A percentile compares a stretch with the other conserved stretches of the same genome.
Evolutionary conservation across 1,140 invertebrate species (phyloP).

Genomic region (Danaus plexippus): DNA sequence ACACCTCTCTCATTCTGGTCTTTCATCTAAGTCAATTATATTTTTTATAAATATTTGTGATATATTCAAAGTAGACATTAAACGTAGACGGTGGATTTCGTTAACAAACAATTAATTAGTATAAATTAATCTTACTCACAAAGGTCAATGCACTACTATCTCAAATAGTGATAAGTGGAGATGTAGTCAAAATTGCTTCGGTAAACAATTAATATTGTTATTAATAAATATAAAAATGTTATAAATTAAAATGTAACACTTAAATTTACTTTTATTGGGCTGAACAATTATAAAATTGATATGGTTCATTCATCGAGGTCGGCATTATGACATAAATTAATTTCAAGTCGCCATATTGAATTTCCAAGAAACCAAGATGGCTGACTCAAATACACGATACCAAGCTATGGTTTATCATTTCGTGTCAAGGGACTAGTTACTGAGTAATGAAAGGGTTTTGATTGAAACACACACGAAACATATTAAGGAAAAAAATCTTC

Average conservation of each 20-base stretch:
- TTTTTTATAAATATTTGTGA: no score
- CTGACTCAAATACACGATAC: neutral
- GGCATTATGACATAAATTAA: no score
- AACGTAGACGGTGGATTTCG: no score
- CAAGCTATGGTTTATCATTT: neutral
- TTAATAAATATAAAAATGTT: neutral
- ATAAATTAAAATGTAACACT: neutral
- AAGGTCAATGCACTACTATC: no score
- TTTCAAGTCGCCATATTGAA: neutral
- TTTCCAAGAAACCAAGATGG: constrained; percentile 8
- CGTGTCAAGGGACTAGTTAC: constrained; percentile 5
- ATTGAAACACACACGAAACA: neutral
- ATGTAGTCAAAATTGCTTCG: neutral
- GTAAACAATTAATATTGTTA: neutral
- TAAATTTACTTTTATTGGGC: neutral
- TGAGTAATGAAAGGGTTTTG: constrained; percentile 4
- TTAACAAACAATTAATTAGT: no score
- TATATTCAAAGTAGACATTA: no score
- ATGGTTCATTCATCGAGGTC: neutral
- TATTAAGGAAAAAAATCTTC: neutral
- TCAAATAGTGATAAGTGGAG: no score
- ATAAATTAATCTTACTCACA: no score
- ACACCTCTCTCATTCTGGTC: no score
- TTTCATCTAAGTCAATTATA: no score
- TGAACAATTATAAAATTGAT: neutral